Evolutionary conservation across 2,888 invertebrate genomes (phyloP), one percentile per base, ranked within the genome.

Genomic region (Chaetogeoica ovagalla): DNA sequence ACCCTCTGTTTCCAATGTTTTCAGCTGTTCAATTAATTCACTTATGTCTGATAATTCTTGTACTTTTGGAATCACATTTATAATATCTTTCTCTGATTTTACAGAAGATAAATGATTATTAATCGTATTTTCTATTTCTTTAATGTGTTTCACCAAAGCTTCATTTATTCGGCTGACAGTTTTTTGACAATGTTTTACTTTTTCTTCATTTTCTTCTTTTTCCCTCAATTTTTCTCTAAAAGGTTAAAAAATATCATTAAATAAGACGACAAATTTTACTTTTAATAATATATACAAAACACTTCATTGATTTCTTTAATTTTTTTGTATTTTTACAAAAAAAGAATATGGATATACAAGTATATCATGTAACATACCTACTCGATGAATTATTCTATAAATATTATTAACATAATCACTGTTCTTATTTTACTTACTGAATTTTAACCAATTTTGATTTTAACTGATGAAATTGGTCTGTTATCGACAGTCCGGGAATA

Each of bases 1-100:
- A 0, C 94, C 95, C 52, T 75, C 75, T 19, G 15, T 23, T 68
- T 81, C 74, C n/a, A 81, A 21, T 7, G n/a, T 62, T 15, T 81
- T 55, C 0, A 79, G 9, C n/a, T 63, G 21, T 30, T 70, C 43
- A 9, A 17, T 13, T 43, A 79, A 21, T 43, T 57, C 69, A 65
- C n/a, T 65, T 21, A 19, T 23, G 30, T 79, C 70, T 15, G 23
- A 43, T 43, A 79, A 71, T 55, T 79, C 57, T 4, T 23, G 19
- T 39, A 79, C 9, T 57, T 79, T 71, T 39, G 79, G 57, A 43
- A 79, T 23, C 0, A 71, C 9, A 57, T n/a, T 19, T 30, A 15
- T 23, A 55, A 79, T 43, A 23, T 79, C 57, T n/a, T 55, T 55
- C 55, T 39, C 57, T 0, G 69, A 63, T 65, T 79, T 79, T 23